Percentiles rank a stretch among this genome's conserved stretches.
Evolutionary conservation across 2,113 vertebrate genomes (phyloP).

Genomic region (Epinephelus moara): DNA sequence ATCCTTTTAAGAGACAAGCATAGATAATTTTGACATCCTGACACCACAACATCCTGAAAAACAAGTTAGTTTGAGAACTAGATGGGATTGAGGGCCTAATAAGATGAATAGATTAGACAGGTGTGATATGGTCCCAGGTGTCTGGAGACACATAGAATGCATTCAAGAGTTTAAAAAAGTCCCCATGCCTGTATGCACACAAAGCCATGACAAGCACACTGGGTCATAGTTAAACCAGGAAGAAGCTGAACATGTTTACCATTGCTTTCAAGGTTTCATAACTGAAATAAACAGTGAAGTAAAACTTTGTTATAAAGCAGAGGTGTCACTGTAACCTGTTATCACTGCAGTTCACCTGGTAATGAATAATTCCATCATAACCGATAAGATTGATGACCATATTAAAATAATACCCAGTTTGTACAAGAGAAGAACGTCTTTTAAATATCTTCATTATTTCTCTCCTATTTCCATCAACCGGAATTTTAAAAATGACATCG

Average conservation of each 20-base stretch:
- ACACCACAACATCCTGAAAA: neutral
- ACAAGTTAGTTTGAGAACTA: neutral
- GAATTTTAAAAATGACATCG: slow-evolving; percentile 19
- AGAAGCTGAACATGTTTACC: neutral
- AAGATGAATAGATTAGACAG: neutral
- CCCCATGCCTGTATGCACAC: neutral
- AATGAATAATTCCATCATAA: slow-evolving; percentile 20
- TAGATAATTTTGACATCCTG: neutral
- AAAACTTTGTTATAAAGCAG: neutral
- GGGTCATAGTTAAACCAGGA: neutral
- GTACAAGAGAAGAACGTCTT: slow-evolving; percentile 15
- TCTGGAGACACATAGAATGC: neutral
- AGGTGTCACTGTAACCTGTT: neutral
- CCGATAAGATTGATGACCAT: neutral
- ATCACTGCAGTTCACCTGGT: neutral
- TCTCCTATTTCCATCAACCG: slow-evolving; percentile 33
- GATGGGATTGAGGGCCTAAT: neutral
- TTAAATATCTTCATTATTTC: slow-evolving; percentile 48
- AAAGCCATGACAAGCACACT: neutral
- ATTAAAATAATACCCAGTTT: slow-evolving; percentile 8
- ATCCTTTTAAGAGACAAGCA: neutral
- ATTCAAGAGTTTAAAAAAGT: neutral
- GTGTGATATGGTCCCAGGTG: neutral
- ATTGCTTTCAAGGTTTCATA: neutral
- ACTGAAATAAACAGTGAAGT: neutral